Percentiles rank a stretch among this genome's conserved stretches.
phyloP scores from a whole-genome alignment of 2,113 vertebrate genomes.

The Pimephales promelas region DNA sequence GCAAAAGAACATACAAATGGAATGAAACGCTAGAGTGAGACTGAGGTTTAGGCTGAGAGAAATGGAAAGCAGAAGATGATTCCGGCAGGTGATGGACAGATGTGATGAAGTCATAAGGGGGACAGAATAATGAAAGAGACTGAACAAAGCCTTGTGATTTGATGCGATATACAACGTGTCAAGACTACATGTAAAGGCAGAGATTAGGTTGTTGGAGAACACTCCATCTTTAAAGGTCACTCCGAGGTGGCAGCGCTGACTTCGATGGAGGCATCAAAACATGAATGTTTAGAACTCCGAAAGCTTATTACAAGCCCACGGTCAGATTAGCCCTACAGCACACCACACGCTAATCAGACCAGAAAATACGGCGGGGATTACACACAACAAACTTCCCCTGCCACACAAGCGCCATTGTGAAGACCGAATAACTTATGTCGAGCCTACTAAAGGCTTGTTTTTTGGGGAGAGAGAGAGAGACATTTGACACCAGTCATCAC shows the following conservation, averaged over 20 bases:
- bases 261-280: constrained; percentile 18
- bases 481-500: constrained; percentile 17
- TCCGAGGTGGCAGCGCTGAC: constrained; percentile 17
- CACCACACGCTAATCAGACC: constrained; percentile 19
- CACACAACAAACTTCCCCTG: background rate
- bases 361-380: constrained; percentile 29
- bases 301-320: constrained; percentile 27
- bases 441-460: constrained; percentile 7
- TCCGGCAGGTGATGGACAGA: constrained; percentile 8
- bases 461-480: constrained; percentile 6
- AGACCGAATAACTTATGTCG: background rate
- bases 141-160: constrained; percentile 19
- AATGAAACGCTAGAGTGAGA: constrained; percentile 1
- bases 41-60: background rate
- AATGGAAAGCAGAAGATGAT: constrained; percentile 3
- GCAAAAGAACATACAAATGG: constrained; percentile 39
- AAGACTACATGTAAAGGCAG: constrained; percentile 6
- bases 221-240: constrained; percentile 34
- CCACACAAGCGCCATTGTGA: constrained; percentile 4
- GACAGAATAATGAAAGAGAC: constrained; percentile 13
- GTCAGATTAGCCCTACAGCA: constrained; percentile 7
- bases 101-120: constrained; percentile 23
- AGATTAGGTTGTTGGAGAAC: constrained; percentile 25
- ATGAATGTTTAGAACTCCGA: background rate
- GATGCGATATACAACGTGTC: constrained; percentile 6